phyloP scores from a whole-genome alignment of 2,797 vertebrate genomes.

The Tachyglossus aculeatus region DNA sequence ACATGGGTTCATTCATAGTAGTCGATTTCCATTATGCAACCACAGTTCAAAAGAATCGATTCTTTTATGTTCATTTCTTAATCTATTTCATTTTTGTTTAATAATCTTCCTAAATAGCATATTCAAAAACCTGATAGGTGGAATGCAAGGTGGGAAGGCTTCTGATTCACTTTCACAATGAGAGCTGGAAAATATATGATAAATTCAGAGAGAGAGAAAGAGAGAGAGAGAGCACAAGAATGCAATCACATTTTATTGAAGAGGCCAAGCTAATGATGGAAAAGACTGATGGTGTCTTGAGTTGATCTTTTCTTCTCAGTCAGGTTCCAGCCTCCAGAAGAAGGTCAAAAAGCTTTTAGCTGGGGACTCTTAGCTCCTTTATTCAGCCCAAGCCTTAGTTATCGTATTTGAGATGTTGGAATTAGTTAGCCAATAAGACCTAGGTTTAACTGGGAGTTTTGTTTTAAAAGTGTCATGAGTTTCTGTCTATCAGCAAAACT shows the following conservation, averaged over 20 bases:
- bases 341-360: constrained; percentile 7
- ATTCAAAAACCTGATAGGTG: constrained; percentile 56
- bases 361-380: constrained; percentile 10
- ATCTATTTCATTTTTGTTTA: constrained; percentile 78
- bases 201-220: not conserved
- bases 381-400: constrained; percentile 15
- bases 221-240: not conserved
- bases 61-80: constrained; percentile 78
- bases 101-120: constrained; percentile 66
- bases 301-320: not conserved
- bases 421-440: constrained; percentile 3
- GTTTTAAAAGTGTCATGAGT: constrained; percentile 22
- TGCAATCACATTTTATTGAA: not conserved
- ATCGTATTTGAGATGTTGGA: constrained; percentile 20
- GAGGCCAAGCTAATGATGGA: not conserved
- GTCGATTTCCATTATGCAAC: constrained; percentile 86
- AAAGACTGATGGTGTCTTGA: not conserved
- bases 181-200: constrained; percentile 15
- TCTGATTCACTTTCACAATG: constrained; percentile 6
- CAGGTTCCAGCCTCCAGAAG: not conserved
- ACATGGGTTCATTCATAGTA: constrained; percentile 79
- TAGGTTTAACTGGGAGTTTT: constrained; percentile 19
- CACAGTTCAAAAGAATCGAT: constrained; percentile 81
- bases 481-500: constrained; percentile 34
- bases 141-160: constrained; percentile 2